These are phyloP conservation scores for rabbit (Oryctolagus cuniculus) DNA, from an alignment of 2,113 vertebrate genomes.

Conservation along the genomic window mOryCun1.1 NC_091432.1:21207001-21207500, in stretches of 20 bases:
- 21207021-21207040: not conserved
- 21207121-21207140: not conserved
- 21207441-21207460: not conserved
- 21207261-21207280: too few relatives aligned
- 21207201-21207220: not conserved
- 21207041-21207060: not conserved
- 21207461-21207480: not conserved
- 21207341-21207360: too few relatives aligned
- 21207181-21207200: not conserved
- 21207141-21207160: not conserved
- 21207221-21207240: not conserved
- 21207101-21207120: not conserved
- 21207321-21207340: not conserved
- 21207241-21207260: too few relatives aligned
- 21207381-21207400: too few relatives aligned
- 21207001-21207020: slow-evolving; percentile 40
- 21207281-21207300: too few relatives aligned
- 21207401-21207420: too few relatives aligned
- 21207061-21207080: not conserved
- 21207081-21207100: not conserved
- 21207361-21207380: too few relatives aligned
- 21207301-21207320: not conserved
- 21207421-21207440: not conserved
- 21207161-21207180: not conserved
- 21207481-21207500: not conserved